Evolutionary conservation across 2,113 vertebrate species (phyloP).

Genomic region (Petaurus breviceps): DNA sequence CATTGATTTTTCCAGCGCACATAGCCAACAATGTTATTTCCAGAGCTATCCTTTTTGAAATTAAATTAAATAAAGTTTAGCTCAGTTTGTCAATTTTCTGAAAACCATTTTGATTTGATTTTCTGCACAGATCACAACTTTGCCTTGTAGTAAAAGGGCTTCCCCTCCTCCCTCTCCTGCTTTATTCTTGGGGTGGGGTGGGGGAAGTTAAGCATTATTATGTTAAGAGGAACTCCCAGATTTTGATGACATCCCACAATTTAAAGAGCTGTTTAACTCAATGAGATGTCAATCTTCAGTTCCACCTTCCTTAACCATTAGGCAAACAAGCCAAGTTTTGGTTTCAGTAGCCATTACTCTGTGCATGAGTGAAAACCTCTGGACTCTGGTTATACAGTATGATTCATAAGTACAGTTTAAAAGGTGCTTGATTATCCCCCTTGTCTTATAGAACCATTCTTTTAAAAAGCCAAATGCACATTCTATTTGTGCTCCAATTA

Average conservation of each 20-base stretch:
- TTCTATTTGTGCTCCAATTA: conserved; percentile 56
- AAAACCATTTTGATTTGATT: conserved; percentile 61
- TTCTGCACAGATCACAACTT: conserved; percentile 34
- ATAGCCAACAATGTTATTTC: conserved; percentile 81
- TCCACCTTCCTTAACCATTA: conserved; percentile 47
- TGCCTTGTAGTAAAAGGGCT: background rate
- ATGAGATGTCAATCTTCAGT: conserved; percentile 54
- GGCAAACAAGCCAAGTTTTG: conserved; percentile 24
- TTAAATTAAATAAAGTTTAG: conserved; percentile 77
- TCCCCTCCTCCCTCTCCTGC: background rate
- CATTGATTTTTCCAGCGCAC: conserved; percentile 82
- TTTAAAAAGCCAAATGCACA: conserved; percentile 44
- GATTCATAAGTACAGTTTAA: conserved; percentile 20
- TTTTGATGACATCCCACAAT: conserved; percentile 65
- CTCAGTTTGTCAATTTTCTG: conserved; percentile 75
- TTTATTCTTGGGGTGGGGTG: background rate
- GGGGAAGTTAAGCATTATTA: conserved; percentile 20
- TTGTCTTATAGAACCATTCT: background rate
- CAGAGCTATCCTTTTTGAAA: conserved; percentile 80
- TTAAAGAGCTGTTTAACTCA: conserved; percentile 68
- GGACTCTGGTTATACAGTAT: background rate
- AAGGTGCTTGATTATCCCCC: background rate
- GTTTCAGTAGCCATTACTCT: conserved; percentile 26
- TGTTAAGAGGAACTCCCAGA: conserved; percentile 58
- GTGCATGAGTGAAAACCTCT: conserved; percentile 33